A percentile compares a stretch with the other conserved stretches of the same genome.
Conservation (phyloP, 2,888 invertebrate species). For the Dermolepida albohirtum region DNA sequence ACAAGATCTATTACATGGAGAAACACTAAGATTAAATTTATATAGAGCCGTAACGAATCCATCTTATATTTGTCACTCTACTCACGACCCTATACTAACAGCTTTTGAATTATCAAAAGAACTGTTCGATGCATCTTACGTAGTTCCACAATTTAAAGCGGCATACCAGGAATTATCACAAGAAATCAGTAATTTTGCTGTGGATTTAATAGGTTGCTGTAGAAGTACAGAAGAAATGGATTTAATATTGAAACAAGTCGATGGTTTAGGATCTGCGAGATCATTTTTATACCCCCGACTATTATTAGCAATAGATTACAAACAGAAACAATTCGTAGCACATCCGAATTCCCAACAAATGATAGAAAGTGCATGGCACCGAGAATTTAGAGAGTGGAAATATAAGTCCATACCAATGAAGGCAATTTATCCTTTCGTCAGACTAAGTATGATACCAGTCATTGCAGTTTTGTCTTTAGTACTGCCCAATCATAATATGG, state of each 20-base stretch:
- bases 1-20: conserved; percentile 69
- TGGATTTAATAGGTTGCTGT: conserved; percentile 72
- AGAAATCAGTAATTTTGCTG: conserved; percentile 69
- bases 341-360: conserved; percentile 79
- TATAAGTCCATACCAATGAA: conserved; percentile 38
- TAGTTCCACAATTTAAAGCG: conserved; percentile 72
- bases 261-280: conserved; percentile 63
- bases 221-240: conserved; percentile 77
- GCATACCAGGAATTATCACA: conserved; percentile 72
- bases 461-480: conserved; percentile 64
- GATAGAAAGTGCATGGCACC: conserved; percentile 75
- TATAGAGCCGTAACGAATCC: conserved; percentile 77
- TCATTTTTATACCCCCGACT: conserved; percentile 73
- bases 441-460: conserved; percentile 65
- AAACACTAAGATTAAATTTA: conserved; percentile 71
- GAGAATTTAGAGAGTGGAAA: conserved; percentile 63
- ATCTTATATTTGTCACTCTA: conserved; percentile 74
- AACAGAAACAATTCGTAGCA: conserved; percentile 80
- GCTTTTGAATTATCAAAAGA: conserved; percentile 74
- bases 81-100: conserved; percentile 76
- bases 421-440: conserved; percentile 55
- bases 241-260: conserved; percentile 70
- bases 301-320: conserved; percentile 75
- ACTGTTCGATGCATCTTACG: conserved; percentile 69
- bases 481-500: conserved; percentile 64